Conservation (phyloP, 1,140 invertebrate species). For the Tenebrio molitor region DNA sequence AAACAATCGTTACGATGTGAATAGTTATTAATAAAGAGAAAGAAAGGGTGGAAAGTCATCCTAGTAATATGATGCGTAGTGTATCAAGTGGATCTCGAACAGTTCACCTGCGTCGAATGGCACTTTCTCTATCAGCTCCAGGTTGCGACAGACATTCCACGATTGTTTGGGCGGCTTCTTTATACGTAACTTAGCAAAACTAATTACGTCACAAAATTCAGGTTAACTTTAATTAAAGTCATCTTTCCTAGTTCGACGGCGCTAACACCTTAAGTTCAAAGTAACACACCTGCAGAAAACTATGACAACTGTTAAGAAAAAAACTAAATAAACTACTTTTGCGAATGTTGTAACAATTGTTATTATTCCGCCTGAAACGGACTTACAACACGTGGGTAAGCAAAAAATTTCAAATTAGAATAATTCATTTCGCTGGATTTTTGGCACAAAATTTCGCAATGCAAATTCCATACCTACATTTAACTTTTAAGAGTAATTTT, state of each 20-base stretch:
- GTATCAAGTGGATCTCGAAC: slow-evolving; percentile 1
- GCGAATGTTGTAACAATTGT: no score
- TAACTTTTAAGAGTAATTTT: no score
- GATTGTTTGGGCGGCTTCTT: slow-evolving; percentile 32
- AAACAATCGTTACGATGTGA: slow-evolving; percentile 7
- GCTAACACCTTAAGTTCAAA: background rate
- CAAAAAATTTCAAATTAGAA: no score
- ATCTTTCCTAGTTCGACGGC: slow-evolving; percentile 5
- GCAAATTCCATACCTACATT: no score
- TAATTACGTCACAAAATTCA: slow-evolving; percentile 31
- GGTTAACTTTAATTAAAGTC: slow-evolving; percentile 20
- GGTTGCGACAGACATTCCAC: slow-evolving; percentile 22
- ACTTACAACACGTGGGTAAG: no score
- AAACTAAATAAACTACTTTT: background rate
- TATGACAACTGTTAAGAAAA: slow-evolving; percentile 14
- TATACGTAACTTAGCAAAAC: slow-evolving; percentile 14
- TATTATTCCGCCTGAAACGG: no score
- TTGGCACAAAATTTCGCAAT: no score
- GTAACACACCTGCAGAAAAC: background rate
- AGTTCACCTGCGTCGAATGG: slow-evolving; percentile 10
- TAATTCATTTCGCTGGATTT: no score
- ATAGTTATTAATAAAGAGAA: slow-evolving; percentile 6
- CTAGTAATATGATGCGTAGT: background rate
- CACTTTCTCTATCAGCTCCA: slow-evolving; percentile 19
- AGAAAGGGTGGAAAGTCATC: slow-evolving; percentile 26